Evolutionary conservation across 2,113 vertebrate genomes (phyloP).

Genomic region (Amia ocellicauda): DNA sequence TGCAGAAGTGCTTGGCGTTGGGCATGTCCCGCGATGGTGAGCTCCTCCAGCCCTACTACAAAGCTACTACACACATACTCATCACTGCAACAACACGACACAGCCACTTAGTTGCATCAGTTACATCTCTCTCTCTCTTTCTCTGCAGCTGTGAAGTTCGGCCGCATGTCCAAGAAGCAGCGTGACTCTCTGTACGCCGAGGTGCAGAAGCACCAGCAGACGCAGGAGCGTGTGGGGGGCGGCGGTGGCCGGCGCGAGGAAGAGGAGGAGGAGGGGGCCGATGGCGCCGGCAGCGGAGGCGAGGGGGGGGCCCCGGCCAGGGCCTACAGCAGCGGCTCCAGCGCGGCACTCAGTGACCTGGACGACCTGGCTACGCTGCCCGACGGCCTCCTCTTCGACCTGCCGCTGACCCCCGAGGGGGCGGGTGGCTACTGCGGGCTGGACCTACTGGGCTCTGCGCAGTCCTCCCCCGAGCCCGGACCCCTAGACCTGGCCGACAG

Average conservation of each 20-base stretch:
- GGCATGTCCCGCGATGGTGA: slow-evolving; percentile 91
- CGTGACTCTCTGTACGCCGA: slow-evolving; percentile 86
- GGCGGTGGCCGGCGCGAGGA: slow-evolving; percentile 32
- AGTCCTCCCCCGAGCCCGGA: slow-evolving; percentile 78
- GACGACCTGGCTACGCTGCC: slow-evolving; percentile 77
- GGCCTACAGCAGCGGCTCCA: slow-evolving; percentile 73
- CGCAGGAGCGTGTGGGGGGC: slow-evolving; percentile 59
- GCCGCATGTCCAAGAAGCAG: slow-evolving; percentile 94
- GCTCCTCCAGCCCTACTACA: slow-evolving; percentile 19
- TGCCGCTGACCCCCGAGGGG: slow-evolving; percentile 78
- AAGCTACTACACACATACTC: no score
- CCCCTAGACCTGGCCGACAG: slow-evolving; percentile 67
- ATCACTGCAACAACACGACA: no score
- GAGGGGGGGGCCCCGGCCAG: slow-evolving; percentile 47
- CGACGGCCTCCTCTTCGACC: slow-evolving; percentile 78
- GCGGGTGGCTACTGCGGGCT: slow-evolving; percentile 70
- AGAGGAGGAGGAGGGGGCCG: slow-evolving; percentile 55
- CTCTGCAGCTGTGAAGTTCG: slow-evolving; percentile 82
- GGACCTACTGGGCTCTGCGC: slow-evolving; percentile 74
- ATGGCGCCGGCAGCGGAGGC: slow-evolving; percentile 43
- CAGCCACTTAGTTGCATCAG: no score
- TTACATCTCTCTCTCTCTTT: no score
- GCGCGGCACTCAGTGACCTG: slow-evolving; percentile 70
- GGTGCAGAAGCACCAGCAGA: slow-evolving; percentile 88
- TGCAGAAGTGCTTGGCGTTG: slow-evolving; percentile 86